Evolutionary conservation across 2,888 invertebrate species (phyloP).

Genomic region (Mellilla xanthometata): DNA sequence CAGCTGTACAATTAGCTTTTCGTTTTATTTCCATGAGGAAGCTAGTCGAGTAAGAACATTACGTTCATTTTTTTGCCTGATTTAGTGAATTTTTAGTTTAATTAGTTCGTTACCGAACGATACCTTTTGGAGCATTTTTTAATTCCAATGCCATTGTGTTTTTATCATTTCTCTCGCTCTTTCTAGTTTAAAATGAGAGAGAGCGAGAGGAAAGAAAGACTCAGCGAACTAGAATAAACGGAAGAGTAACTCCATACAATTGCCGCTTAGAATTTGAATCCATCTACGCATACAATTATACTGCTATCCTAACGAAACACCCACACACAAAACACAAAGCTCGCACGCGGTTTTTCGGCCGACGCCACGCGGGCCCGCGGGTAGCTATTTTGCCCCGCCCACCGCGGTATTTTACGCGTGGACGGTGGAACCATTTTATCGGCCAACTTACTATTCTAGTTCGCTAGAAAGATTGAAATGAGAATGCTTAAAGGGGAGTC

Average conservation of each 20-base stretch:
- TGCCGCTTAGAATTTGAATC: too few species aligned
- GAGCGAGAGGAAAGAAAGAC: too few species aligned
- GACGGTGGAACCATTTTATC: too few species aligned
- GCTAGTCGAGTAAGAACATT: conserved; percentile 62
- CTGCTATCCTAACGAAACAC: too few species aligned
- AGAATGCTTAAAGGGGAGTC: too few species aligned
- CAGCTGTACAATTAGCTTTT: conserved; percentile 60
- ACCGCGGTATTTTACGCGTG: too few species aligned
- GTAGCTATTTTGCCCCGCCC: conserved; percentile 57
- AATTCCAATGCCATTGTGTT: neutral
- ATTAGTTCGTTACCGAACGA: neutral
- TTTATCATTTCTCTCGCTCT: neutral
- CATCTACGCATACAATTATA: too few species aligned
- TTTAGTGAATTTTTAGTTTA: conserved; percentile 50
- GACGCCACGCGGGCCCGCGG: conserved; percentile 64
- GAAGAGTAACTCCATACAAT: too few species aligned
- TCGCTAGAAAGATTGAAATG: too few species aligned
- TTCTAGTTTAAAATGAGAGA: neutral
- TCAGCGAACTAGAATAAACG: conserved; percentile 35
- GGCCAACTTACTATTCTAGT: too few species aligned
- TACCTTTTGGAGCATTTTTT: neutral
- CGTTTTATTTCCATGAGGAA: conserved; percentile 53
- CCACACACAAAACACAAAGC: too few species aligned
- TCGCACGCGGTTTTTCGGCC: conserved; percentile 75
- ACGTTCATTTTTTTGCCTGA: conserved; percentile 52